Evolutionary conservation across 2,797 vertebrate genomes (phyloP).

Genomic region (Vireo griseus): DNA sequence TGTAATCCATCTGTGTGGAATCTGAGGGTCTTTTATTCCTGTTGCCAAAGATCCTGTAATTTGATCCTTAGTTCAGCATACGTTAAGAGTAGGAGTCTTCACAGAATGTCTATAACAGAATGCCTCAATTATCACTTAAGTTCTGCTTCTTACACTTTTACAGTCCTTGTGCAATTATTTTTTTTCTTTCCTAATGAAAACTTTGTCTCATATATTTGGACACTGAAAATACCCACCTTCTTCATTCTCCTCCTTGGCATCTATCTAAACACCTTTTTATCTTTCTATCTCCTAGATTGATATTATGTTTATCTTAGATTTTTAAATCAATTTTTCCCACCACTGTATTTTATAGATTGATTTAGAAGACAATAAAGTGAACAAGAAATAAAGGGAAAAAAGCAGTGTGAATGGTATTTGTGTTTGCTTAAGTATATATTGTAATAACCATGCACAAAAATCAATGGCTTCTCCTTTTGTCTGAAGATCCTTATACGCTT

Average conservation of each 20-base stretch:
- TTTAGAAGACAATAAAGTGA: background rate
- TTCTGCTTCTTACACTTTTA: background rate
- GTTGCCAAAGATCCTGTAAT: background rate
- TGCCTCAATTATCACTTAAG: background rate
- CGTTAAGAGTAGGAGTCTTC: background rate
- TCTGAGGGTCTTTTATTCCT: background rate
- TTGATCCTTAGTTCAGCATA: background rate
- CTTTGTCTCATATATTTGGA: background rate
- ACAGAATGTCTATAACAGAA: background rate
- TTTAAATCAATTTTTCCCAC: background rate
- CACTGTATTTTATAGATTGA: background rate
- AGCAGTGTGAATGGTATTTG: background rate
- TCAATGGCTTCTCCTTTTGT: background rate
- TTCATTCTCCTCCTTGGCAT: background rate
- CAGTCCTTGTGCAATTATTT: background rate
- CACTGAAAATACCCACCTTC: background rate
- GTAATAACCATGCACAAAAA: background rate
- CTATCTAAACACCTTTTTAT: background rate
- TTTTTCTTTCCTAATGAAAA: background rate
- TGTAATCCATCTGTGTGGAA: background rate
- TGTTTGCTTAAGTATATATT: background rate
- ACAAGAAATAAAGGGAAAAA: background rate
- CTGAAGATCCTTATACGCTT: background rate
- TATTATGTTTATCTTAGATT: background rate
- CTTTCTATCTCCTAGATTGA: background rate